Evolutionary conservation across 1,140 invertebrate genomes (phyloP).

Genomic region (Papilio polyxenes): DNA sequence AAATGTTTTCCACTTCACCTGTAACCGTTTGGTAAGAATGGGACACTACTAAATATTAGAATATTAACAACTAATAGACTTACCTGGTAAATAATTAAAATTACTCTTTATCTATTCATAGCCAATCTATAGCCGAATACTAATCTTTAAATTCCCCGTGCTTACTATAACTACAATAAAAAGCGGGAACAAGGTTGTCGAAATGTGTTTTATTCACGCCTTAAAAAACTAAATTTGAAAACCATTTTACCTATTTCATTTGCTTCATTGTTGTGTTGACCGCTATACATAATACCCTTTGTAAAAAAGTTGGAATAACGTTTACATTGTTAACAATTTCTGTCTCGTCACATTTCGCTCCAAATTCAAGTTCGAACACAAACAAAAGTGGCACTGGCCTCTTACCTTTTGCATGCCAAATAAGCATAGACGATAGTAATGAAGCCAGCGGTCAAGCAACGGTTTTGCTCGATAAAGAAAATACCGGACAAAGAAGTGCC

Average conservation of each 20-base stretch:
- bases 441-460: constrained; percentile 34
- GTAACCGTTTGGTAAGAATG: too few species aligned
- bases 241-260: not conserved
- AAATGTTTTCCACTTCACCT: not conserved
- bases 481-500: constrained; percentile 25
- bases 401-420: constrained; percentile 35
- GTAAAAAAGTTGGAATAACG: constrained; percentile 6
- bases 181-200: too few species aligned
- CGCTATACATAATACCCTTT: not conserved
- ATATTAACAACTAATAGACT: too few species aligned
- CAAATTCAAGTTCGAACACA: constrained; percentile 26
- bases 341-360: constrained; percentile 24
- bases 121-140: too few species aligned
- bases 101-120: too few species aligned
- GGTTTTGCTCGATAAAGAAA: constrained; percentile 29
- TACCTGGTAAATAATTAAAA: too few species aligned
- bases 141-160: too few species aligned
- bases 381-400: constrained; percentile 29
- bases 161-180: too few species aligned
- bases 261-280: not conserved
- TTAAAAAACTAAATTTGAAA: not conserved
- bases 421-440: constrained; percentile 18
- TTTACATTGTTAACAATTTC: constrained; percentile 18
- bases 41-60: too few species aligned
- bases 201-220: too few species aligned